Evolutionary conservation across 1,140 invertebrate genomes (phyloP).

Genomic region (Papilio glaucus): DNA sequence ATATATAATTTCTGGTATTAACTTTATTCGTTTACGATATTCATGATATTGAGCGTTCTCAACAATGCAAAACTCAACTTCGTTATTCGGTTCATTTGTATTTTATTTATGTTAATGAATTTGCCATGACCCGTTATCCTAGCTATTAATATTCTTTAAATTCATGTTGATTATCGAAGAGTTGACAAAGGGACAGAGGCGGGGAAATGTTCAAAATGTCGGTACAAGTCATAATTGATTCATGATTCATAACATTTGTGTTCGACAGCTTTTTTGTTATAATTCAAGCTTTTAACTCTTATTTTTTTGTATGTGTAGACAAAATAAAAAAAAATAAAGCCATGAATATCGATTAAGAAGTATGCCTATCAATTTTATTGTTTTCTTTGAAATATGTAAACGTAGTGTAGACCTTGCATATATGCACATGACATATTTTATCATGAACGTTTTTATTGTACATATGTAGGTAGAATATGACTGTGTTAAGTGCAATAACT

Average conservation of each 20-base stretch:
- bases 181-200: not conserved
- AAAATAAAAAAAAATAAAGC: no score
- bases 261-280: not conserved
- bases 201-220: not conserved
- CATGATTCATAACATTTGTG: no score
- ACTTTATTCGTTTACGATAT: not conserved
- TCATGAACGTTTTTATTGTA: not conserved
- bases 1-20: slow-evolving; percentile 6
- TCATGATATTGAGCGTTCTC: not conserved
- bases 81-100: not conserved
- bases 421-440: not conserved
- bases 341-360: no score
- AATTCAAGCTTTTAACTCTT: no score
- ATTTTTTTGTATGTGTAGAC: no score
- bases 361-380: no score
- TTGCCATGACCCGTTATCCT: not conserved
- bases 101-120: no score
- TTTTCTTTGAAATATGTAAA: not conserved
- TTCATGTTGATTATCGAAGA: not conserved
- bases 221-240: not conserved
- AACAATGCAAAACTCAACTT: not conserved
- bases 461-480: not conserved
- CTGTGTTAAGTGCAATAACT: slow-evolving; percentile 1
- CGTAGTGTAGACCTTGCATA: not conserved
- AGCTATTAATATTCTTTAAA: not conserved